Conservation (phyloP, 2,888 invertebrate genomes). For the Blastobasis adustella region DNA sequence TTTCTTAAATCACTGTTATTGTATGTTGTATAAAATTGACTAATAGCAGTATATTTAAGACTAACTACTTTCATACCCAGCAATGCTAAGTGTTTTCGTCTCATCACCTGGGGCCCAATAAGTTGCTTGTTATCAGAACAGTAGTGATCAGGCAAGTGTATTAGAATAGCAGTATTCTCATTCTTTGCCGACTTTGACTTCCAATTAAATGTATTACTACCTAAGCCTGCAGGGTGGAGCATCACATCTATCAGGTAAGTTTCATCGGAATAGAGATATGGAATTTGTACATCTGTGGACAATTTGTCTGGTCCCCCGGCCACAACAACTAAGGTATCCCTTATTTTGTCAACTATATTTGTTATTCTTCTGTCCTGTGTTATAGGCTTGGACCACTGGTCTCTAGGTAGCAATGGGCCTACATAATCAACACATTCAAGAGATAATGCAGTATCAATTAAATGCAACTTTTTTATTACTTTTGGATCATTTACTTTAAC, state of each 20-base stretch:
- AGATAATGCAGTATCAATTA: conserved; percentile 78
- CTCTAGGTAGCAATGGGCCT: conserved; percentile 74
- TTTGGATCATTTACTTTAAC: conserved; percentile 65
- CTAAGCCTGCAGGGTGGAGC: conserved; percentile 64
- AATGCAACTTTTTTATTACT: conserved; percentile 67
- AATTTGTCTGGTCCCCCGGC: conserved; percentile 61
- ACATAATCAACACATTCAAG: conserved; percentile 75
- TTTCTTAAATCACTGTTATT: conserved; percentile 61
- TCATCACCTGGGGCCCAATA: conserved; percentile 78
- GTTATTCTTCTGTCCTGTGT: conserved; percentile 70
- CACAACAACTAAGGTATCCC: conserved; percentile 49
- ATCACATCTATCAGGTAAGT: conserved; percentile 77
- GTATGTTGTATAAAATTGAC: conserved; percentile 56
- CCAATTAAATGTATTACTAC: conserved; percentile 55
- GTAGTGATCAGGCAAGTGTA: conserved; percentile 80
- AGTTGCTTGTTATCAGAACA: conserved; percentile 71
- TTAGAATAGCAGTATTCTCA: conserved; percentile 72
- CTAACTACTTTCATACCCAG: conserved; percentile 78
- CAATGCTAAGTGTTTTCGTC: conserved; percentile 75
- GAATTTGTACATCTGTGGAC: conserved; percentile 67
- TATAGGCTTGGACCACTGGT: conserved; percentile 65
- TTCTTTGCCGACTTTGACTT: conserved; percentile 54
- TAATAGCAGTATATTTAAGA: conserved; percentile 69
- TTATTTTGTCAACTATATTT: conserved; percentile 62
- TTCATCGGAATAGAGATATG: conserved; percentile 70